Evolutionary conservation across 2,888 invertebrate species (phyloP), one percentile per base, ranked within the genome.

Genomic region (Dysmachus trigonus): DNA sequence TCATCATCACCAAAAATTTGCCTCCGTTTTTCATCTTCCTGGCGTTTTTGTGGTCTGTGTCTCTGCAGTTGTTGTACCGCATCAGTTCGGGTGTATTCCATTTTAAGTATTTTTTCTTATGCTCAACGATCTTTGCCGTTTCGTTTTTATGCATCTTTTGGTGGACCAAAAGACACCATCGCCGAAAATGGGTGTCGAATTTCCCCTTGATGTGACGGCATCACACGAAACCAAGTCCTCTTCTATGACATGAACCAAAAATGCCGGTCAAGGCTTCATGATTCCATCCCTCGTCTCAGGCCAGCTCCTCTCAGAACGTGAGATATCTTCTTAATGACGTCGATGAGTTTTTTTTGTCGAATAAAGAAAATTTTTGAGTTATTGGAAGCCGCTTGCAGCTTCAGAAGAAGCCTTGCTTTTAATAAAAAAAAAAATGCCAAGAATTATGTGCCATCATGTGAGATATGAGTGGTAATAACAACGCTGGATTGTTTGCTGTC

Each of bases 331-430:
- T 38, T 35, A 83, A 83, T 72, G 72, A 72, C 41, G 41, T 30
- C 72, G 27, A 71, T 15, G 38, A 41, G 22, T 41, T 38, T 83
- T 31, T 22, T 47, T 33, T 30, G 18, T 53, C 30, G 72, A 83
- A 38, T 41, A 41, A 72, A 41, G 38, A 83, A 83, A 83, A 83
- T 83, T 85, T 85, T 85, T 85, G 85, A 85, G 33, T 76, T 85
- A 85, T 85, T 76, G 74, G 22, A 22, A 74, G 35, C 33, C 85
- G 85, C 27, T 85, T 85, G 85, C 85, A 76, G 83, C 33, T 53
- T 18, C 62, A 62, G 62, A 10, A 27, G 62, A 18, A 62, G 22
- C 62, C 18, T 5, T 5, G 7, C 8, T 62, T 62, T n/a, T n/a
- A n/a, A n/a, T n/a, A n/a, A n/a, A n/a, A n/a, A 41, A 62, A 62